These are phyloP conservation scores for Heliconius hortense DNA, from an alignment of 2,888 invertebrate species.

Conservation along the genomic window DNA sequence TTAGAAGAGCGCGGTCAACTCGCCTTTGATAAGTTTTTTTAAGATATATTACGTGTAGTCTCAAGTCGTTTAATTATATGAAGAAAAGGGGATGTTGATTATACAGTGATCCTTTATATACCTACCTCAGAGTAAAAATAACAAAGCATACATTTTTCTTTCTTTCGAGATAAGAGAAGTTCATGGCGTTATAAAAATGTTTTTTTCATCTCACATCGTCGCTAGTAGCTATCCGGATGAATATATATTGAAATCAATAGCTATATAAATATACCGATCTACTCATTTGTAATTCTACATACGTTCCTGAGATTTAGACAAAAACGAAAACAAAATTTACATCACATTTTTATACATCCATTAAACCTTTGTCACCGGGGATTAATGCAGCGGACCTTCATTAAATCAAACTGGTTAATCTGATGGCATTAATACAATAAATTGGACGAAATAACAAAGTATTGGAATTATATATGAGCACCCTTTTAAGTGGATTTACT, in stretches of 20 bases:
- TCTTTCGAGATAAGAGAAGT: neutral
- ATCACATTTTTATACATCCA: constrained; percentile 16
- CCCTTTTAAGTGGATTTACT: constrained; percentile 12
- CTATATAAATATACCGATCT: neutral
- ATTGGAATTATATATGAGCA: constrained; percentile 2
- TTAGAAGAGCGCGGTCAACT: no score
- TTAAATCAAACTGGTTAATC: constrained; percentile 21
- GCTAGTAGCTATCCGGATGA: no score
- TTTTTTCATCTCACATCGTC: neutral
- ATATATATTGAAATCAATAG: neutral
- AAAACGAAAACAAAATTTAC: constrained; percentile 11
- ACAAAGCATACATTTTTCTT: neutral
- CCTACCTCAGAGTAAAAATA: neutral
- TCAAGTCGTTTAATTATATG: neutral
- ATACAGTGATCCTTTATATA: neutral
- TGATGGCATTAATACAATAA: constrained; percentile 18
- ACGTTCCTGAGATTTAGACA: neutral
- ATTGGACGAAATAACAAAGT: constrained; percentile 9
- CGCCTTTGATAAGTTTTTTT: no score
- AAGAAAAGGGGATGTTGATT: neutral
- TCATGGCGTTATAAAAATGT: neutral
- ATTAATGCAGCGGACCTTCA: constrained; percentile 20
- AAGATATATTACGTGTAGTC: neutral
- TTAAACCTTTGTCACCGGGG: constrained; percentile 23
- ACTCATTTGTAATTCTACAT: constrained; percentile 17